A percentile compares a stretch with the other conserved stretches of the same genome.
Evolutionary conservation across 92 coral and sea anemone genomes (phyloP).

Genomic region (Epizoanthus scotinus): DNA sequence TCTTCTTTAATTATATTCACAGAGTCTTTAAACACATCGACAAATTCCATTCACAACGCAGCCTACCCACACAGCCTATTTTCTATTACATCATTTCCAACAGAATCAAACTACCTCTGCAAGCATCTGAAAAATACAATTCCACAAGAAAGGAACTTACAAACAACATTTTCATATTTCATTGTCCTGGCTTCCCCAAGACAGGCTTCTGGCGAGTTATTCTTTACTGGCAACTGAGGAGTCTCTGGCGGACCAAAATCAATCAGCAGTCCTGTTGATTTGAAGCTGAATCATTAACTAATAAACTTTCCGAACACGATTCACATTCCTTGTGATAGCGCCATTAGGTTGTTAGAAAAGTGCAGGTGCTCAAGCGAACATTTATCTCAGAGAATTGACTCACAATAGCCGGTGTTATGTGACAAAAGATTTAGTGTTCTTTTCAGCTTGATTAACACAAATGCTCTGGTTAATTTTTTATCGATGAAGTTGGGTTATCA

Average conservation of each 20-base stretch:
- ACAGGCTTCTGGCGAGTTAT: not conserved
- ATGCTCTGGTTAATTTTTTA: no score
- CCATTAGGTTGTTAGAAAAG: conserved; percentile 12
- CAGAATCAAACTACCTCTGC: no score
- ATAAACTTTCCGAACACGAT: not conserved
- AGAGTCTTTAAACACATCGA: no score
- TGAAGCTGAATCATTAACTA: not conserved
- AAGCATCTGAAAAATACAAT: no score
- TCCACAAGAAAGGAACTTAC: conserved; percentile 6
- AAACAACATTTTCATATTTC: conserved; percentile 31
- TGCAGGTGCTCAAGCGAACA: conserved; percentile 14
- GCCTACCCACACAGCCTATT: no score
- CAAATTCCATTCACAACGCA: no score
- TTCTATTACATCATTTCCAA: no score
- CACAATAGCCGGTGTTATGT: no score
- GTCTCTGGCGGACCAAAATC: conserved; percentile 19
- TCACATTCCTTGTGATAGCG: conserved; percentile 2
- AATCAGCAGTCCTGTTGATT: conserved; percentile 34
- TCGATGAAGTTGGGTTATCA: no score
- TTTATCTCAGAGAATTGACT: not conserved
- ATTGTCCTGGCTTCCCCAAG: conserved; percentile 7
- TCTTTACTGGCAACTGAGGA: conserved; percentile 12
- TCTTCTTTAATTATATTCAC: no score
- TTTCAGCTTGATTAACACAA: no score
- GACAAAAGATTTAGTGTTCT: no score